Evolutionary conservation across 2,797 vertebrate species (phyloP), one percentile per base, ranked within the genome.

Genomic region (Helicolenus hilgendorfi): DNA sequence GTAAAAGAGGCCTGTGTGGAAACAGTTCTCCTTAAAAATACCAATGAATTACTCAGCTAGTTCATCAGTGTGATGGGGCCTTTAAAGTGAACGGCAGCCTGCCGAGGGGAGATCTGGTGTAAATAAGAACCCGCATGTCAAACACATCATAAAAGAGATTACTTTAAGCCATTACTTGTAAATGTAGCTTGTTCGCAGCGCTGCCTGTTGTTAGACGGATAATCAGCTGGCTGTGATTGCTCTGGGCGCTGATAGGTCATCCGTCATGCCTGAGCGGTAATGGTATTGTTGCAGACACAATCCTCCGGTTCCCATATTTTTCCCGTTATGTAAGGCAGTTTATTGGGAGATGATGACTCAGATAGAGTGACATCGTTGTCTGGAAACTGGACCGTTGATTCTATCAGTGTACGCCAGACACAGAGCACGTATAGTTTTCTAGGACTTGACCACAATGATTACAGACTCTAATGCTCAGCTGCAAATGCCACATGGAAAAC

Each of bases 401-500:
- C 68, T 83, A 67, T 90, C 87, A 70, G 53, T 33, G 24, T 70
- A 45, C 26, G 62, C 35, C n/a, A 77, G 78, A 80, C 78, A 77
- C 79, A 88, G 60, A 85, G 77, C 36, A 81, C 11, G 68, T 84
- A 76, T 86, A 77, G 82, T 84, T 81, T 89, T 88, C 82, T 89
- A 18, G 49, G 84, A 90, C 73, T 78, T 77, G 63, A 91, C 92
- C 85, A 77, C 83, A 89, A 24, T 86, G 88, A 91, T 94, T 92
- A 93, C 72, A 85, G 83, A 81, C 83, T 79, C 56, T 75, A 83
- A 92, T 89, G 76, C 76, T 93, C 81, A 84, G 84, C 94, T 94
- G 87, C 79, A 89, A 86, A 93, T 77, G 45, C 84, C 92, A 89
- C 90, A 95, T 94, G 95, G 95, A 96, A 96, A 96, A 96, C 69